A percentile compares a stretch with the other conserved stretches of the same genome.
phyloP scores from a whole-genome alignment of 2,888 invertebrate genomes.

The Tetrapedia diversipes region DNA sequence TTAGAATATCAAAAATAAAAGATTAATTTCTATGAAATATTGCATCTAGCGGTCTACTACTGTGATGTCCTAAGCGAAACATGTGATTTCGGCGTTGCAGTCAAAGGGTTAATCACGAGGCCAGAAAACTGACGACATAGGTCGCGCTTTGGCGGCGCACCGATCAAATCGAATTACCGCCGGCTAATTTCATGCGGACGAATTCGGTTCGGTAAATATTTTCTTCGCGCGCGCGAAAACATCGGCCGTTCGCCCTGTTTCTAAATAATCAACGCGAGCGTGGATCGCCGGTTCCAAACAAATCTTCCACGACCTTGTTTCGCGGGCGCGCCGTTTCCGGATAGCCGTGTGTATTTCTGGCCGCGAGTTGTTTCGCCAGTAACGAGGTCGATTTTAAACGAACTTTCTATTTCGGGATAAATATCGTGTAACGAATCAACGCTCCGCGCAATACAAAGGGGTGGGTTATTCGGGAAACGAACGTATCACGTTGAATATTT shows the following conservation, averaged over 20 bases:
- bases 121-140: conserved; percentile 41
- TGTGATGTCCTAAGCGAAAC: no score
- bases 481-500: no score
- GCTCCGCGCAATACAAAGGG: no score
- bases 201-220: conserved; percentile 38
- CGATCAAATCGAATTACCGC: conserved; percentile 49
- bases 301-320: background rate
- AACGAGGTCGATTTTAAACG: background rate
- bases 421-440: background rate
- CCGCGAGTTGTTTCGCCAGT: background rate
- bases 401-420: background rate
- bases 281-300: conserved; percentile 4
- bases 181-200: conserved; percentile 34
- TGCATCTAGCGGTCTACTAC: no score
- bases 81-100: no score
- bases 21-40: no score
- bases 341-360: background rate
- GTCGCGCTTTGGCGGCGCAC: conserved; percentile 4
- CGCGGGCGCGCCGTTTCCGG: background rate
- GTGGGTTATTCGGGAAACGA: no score
- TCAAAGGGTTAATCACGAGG: conserved; percentile 48
- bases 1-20: no score
- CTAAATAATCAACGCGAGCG: conserved; percentile 20
- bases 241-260: background rate
- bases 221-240: conserved; percentile 31